phyloP scores from a whole-genome alignment of 2,888 invertebrate species.

The Microchrysa polita region DNA sequence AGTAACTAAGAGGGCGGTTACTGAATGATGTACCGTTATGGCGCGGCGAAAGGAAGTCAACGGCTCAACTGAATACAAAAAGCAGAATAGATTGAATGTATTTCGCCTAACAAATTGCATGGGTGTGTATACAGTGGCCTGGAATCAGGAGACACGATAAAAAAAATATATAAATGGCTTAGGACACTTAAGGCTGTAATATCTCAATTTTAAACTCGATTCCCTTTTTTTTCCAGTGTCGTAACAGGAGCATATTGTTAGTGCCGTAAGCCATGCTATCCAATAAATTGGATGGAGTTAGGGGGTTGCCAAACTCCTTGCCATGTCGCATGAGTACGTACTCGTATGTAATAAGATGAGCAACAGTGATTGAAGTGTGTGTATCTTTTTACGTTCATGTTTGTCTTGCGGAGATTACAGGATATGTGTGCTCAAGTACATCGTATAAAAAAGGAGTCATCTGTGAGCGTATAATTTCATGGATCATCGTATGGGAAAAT shows the following conservation, averaged over 20 bases:
- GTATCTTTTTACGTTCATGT: constrained; percentile 3
- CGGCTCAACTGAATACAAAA: not conserved
- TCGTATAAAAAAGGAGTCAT: not conserved
- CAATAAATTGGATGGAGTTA: constrained; percentile 8
- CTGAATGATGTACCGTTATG: not conserved
- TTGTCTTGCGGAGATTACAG: not conserved
- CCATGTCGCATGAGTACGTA: not conserved
- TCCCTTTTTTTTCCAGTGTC: not conserved
- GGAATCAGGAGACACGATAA: not conserved
- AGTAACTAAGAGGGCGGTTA: not conserved
- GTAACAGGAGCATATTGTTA: not conserved
- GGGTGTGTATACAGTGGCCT: not conserved
- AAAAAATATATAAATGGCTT: constrained; percentile 1
- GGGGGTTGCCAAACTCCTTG: not conserved
- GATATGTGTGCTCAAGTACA: not conserved
- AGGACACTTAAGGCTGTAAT: not conserved
- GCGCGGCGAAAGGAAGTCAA: not conserved
- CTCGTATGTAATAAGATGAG: not conserved
- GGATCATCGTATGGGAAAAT: constrained; percentile 9
- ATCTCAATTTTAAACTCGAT: constrained; percentile 16
- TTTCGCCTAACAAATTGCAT: constrained; percentile 4
- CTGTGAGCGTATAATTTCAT: not conserved
- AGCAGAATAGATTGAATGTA: not conserved
- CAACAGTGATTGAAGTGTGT: not conserved
- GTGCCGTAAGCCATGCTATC: not conserved